Conservation (phyloP, 2,797 vertebrate genomes). For the Iguana delicatissima region DNA sequence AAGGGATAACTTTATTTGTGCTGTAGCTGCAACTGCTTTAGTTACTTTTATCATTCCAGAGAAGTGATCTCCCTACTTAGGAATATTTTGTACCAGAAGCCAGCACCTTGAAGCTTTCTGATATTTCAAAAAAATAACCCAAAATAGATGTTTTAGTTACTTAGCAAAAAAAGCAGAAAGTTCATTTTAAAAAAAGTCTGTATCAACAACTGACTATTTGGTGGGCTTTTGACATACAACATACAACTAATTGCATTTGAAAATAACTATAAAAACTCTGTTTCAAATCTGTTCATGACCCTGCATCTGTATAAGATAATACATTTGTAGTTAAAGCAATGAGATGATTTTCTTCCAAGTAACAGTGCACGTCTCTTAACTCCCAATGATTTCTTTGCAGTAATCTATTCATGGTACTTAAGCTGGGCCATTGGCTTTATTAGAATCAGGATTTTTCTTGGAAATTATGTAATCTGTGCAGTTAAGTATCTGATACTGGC, state of each 20-base stretch:
- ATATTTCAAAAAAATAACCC: too few species aligned
- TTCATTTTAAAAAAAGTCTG: neutral
- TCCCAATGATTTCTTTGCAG: neutral
- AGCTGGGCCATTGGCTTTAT: neutral
- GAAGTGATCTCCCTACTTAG: too few species aligned
- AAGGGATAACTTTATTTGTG: too few species aligned
- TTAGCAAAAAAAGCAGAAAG: too few species aligned
- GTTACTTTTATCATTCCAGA: too few species aligned
- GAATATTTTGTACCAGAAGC: too few species aligned
- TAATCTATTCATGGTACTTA: neutral
- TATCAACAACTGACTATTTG: neutral
- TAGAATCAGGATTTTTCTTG: neutral
- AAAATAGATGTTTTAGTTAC: too few species aligned
- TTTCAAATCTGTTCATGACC: neutral
- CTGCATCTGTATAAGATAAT: too few species aligned
- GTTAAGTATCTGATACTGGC: neutral
- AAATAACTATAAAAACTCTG: neutral
- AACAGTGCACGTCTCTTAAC: neutral
- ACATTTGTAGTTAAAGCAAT: neutral
- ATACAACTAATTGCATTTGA: neutral
- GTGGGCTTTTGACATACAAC: neutral
- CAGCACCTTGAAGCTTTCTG: too few species aligned
- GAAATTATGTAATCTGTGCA: neutral
- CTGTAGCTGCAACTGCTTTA: too few species aligned
- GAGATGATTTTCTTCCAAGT: neutral